phyloP scores from a whole-genome alignment of 2,888 invertebrate genomes.

The Drosophila atroscutellata region DNA sequence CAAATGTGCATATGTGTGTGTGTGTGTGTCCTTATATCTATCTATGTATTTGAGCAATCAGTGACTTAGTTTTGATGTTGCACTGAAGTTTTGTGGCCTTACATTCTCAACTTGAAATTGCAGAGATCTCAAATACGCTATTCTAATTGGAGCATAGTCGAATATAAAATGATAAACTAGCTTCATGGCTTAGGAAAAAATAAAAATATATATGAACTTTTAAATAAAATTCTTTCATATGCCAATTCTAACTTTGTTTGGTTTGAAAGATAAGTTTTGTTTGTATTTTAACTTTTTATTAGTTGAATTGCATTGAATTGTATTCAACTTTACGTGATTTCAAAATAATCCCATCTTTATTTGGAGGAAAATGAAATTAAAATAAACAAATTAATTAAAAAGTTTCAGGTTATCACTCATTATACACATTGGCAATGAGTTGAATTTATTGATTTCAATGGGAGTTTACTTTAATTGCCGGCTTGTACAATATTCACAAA shows the following conservation, averaged over 20 bases:
- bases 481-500: neutral
- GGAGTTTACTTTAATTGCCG: neutral
- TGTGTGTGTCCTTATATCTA: slow-evolving; percentile 29
- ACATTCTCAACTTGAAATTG: slow-evolving; percentile 48
- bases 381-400: neutral
- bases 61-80: slow-evolving; percentile 66
- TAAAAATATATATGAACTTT: neutral
- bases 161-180: neutral
- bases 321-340: neutral
- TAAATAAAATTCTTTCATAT: neutral
- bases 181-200: neutral
- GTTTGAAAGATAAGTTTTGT: neutral
- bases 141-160: slow-evolving; percentile 4
- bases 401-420: neutral
- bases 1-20: slow-evolving; percentile 33
- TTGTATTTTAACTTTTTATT: neutral
- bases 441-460: neutral
- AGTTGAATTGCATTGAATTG: neutral
- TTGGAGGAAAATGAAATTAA: neutral
- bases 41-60: slow-evolving; percentile 65
- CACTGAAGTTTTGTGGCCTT: slow-evolving; percentile 69
- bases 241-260: neutral
- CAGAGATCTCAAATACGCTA: slow-evolving; percentile 38
- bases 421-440: neutral
- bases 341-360: neutral